A percentile compares a stretch with the other conserved stretches of the same genome.
These are phyloP conservation scores for Calcarius lapponicus DNA, from an alignment of 2,797 vertebrate species.

Conservation along the genomic window DNA sequence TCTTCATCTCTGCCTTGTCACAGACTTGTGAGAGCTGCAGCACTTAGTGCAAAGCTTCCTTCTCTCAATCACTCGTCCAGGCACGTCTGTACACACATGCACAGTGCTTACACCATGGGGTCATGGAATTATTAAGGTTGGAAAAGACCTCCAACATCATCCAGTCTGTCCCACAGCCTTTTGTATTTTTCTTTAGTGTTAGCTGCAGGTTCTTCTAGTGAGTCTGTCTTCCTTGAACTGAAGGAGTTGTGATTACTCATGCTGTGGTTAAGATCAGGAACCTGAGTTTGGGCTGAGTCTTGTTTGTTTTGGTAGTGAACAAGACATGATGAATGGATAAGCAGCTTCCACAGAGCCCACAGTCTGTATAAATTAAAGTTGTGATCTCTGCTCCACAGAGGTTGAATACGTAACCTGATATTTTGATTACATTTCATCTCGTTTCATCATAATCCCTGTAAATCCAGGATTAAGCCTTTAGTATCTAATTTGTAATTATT, in stretches of 20 bases:
- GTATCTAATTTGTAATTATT: slow-evolving; percentile 44
- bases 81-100: accelerated
- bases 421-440: slow-evolving; percentile 22
- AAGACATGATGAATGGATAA: neutral
- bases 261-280: neutral
- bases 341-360: neutral
- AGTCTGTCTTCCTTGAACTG: neutral
- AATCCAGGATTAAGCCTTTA: slow-evolving; percentile 27
- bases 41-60: accelerated
- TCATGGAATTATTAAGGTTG: neutral
- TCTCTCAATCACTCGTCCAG: accelerated
- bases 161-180: neutral
- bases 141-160: neutral
- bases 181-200: neutral
- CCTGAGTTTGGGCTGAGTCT: neutral
- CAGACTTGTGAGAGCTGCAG: neutral
- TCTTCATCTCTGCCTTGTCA: neutral
- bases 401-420: neutral
- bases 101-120: accelerated
- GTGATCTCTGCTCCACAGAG: neutral
- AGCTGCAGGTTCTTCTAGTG: neutral
- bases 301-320: neutral
- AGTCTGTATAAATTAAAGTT: neutral
- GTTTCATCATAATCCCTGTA: neutral
- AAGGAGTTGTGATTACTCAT: neutral